A percentile compares a stretch with the other conserved stretches of the same genome.
These are phyloP conservation scores for Ellobium chinense DNA, from an alignment of 2,888 invertebrate genomes.

Conservation along the genomic window DNA sequence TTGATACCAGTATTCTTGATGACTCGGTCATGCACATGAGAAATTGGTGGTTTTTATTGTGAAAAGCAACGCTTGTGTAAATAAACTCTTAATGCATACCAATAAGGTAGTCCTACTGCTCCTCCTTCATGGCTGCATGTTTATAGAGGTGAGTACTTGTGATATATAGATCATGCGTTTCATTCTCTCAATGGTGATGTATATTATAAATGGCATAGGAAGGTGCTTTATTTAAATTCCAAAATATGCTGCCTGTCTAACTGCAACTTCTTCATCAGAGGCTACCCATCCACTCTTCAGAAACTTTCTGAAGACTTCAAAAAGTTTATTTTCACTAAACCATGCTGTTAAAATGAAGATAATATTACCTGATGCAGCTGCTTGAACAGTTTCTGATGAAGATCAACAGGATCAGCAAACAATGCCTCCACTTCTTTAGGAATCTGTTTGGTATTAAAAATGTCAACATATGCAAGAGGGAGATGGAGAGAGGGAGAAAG, in stretches of 20 bases:
- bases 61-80: no score
- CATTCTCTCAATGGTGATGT: not conserved
- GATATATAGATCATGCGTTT: not conserved
- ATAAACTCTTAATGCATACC: no score
- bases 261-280: not conserved
- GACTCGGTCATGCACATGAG: no score
- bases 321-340: not conserved
- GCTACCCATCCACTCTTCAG: no score
- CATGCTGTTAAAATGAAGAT: no score
- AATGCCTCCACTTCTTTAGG: conserved; percentile 36
- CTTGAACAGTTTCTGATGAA: conserved; percentile 24
- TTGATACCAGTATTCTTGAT: no score
- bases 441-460: conserved; percentile 39
- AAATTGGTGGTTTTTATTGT: no score
- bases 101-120: no score
- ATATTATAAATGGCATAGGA: not conserved
- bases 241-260: not conserved
- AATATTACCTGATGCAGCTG: conserved; percentile 30
- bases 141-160: no score
- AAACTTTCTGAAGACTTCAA: no score
- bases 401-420: conserved; percentile 30
- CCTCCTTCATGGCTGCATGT: no score
- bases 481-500: no score
- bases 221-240: not conserved
- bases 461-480: not conserved